phyloP scores from a whole-genome alignment of 30 jellyfish, hydroid and myxozoan genomes.

The Pseudorhiza aurosa region DNA sequence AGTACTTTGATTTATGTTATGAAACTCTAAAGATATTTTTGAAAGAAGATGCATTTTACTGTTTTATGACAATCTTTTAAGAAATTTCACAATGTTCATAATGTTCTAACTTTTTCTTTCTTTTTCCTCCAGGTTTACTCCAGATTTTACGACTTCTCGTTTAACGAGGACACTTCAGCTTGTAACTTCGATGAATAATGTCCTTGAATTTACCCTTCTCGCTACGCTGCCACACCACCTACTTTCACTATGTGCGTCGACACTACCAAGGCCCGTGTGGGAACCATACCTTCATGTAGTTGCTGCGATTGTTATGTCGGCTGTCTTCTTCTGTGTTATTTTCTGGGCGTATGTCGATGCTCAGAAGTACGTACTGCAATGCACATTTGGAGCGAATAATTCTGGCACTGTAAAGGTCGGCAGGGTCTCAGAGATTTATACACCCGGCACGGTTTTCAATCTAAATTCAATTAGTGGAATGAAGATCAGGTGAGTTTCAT shows the following conservation, averaged over 20 bases:
- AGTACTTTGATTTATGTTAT: too few species aligned
- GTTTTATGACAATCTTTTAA: too few species aligned
- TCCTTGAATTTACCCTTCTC: conserved; percentile 87
- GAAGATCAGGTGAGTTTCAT: conserved; percentile 65
- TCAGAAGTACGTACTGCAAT: conserved; percentile 96
- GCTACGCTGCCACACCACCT: conserved; percentile 98
- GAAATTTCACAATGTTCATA: too few species aligned
- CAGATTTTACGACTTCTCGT: conserved; percentile 97
- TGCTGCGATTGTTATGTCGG: conserved; percentile 92
- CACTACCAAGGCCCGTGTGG: conserved; percentile 96
- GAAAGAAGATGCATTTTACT: too few species aligned
- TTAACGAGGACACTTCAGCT: conserved; percentile 81
- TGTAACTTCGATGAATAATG: conserved; percentile 86
- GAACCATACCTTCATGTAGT: conserved; percentile 95
- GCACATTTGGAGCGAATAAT: conserved; percentile 90
- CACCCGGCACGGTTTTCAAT: conserved; percentile 90
- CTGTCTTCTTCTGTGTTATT: conserved; percentile 78
- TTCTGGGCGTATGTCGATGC: conserved; percentile 98
- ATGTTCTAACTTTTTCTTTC: neutral
- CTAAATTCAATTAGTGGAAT: conserved; percentile 79
- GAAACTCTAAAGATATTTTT: too few species aligned
- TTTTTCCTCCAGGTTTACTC: conserved; percentile 75
- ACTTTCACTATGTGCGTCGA: conserved; percentile 94
- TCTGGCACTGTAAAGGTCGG: conserved; percentile 66
- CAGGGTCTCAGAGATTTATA: conserved; percentile 71